Evolutionary conservation across 1,140 invertebrate genomes (phyloP).

Genomic region (Solenopsis invicta): DNA sequence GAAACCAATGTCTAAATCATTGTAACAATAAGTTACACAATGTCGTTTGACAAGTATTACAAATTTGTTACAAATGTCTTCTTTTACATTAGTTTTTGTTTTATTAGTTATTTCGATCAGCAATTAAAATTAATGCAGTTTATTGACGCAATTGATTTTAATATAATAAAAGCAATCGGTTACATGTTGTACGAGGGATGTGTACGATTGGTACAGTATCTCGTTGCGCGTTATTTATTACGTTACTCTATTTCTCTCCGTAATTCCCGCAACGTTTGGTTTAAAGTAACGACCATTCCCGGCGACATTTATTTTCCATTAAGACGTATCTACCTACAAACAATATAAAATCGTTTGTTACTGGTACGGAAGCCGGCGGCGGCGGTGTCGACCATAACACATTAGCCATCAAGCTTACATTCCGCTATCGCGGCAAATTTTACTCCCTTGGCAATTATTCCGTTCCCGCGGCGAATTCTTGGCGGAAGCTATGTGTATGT

Average conservation of each 20-base stretch:
- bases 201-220: not conserved
- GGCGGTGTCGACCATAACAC: not conserved
- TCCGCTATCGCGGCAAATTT: conserved; percentile 25
- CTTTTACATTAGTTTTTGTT: no score
- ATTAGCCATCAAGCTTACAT: conserved; percentile 13
- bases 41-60: not conserved
- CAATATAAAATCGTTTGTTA: conserved; percentile 56
- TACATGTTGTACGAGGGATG: not conserved
- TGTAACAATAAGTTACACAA: not conserved
- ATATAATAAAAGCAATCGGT: not conserved
- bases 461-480: conserved; percentile 21
- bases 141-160: conserved; percentile 2
- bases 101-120: not conserved
- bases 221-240: conserved; percentile 39
- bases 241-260: not conserved
- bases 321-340: conserved; percentile 22
- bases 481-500: not conserved
- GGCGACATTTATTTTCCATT: conserved; percentile 56
- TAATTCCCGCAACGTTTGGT: conserved; percentile 51
- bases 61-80: no score
- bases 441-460: conserved; percentile 28
- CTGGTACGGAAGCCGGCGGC: not conserved
- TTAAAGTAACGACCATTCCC: conserved; percentile 46
- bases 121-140: not conserved
- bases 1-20: not conserved